Conservation (phyloP, 2,888 invertebrate genomes). For the Hyppa rectilinea region DNA sequence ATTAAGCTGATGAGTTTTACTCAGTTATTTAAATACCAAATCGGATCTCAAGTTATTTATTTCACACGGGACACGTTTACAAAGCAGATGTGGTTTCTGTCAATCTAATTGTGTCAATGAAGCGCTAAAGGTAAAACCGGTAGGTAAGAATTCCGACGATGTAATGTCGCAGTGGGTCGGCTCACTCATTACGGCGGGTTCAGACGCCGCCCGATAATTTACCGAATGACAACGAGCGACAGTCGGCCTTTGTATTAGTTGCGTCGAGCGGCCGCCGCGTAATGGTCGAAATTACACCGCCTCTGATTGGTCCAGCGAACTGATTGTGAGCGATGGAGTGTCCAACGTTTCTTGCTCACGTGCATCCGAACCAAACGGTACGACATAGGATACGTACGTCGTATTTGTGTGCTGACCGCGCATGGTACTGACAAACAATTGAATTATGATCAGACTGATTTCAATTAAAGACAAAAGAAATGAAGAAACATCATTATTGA, state of each 20-base stretch:
- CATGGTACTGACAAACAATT: background rate
- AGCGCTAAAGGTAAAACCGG: constrained; percentile 31
- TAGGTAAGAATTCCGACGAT: constrained; percentile 57
- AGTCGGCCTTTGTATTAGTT: constrained; percentile 68
- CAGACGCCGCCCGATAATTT: constrained; percentile 66
- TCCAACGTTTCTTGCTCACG: constrained; percentile 64
- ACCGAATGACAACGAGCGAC: constrained; percentile 70
- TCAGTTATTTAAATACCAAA: constrained; percentile 13
- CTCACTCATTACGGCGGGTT: constrained; percentile 58
- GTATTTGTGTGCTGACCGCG: background rate
- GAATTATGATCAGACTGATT: background rate
- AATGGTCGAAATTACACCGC: constrained; percentile 67
- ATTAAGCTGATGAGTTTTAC: background rate
- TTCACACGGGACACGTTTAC: background rate
- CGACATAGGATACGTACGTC: background rate
- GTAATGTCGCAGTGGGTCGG: constrained; percentile 43
- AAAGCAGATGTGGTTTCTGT: constrained; percentile 25
- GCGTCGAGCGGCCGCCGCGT: constrained; percentile 55
- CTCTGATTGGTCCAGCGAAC: constrained; percentile 68
- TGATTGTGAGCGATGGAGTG: constrained; percentile 68
- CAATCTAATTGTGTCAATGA: constrained; percentile 31
- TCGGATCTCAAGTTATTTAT: constrained; percentile 21
- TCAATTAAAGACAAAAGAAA: background rate
- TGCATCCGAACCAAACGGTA: constrained; percentile 52
- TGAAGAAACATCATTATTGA: background rate